Evolutionary conservation across 2,888 invertebrate species (phyloP).

Genomic region (Hoplodrina blanda): DNA sequence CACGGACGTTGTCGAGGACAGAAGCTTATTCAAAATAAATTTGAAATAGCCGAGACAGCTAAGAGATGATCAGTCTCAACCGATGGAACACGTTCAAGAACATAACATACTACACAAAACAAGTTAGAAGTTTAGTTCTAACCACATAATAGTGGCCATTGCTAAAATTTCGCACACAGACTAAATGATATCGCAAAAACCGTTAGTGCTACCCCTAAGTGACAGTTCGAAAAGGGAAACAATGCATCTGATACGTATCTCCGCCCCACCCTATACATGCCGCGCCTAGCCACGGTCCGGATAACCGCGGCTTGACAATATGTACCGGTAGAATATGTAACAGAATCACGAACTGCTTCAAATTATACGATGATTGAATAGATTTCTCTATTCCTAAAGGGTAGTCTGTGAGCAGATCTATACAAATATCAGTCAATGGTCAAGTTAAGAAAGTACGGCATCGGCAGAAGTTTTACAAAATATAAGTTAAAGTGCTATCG

Average conservation of each 20-base stretch:
- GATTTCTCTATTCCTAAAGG: neutral
- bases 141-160: neutral
- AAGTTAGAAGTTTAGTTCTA: neutral
- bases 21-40: neutral
- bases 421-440: no score
- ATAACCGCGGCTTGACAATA: conserved; percentile 39
- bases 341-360: conserved; percentile 21
- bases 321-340: conserved; percentile 2
- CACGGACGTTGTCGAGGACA: no score
- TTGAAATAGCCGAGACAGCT: no score
- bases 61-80: no score
- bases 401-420: no score
- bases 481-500: no score
- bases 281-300: conserved; percentile 38
- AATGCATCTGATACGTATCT: conserved; percentile 61
- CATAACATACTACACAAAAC: neutral
- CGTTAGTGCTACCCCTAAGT: conserved; percentile 55
- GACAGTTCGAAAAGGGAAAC: conserved; percentile 57
- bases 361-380: neutral
- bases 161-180: conserved; percentile 14
- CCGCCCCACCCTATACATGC: conserved; percentile 30
- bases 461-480: no score
- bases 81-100: no score
- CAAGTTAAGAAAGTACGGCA: no score
- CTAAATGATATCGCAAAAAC: conserved; percentile 38